Evolutionary conservation across 2,888 invertebrate genomes (phyloP).

Genomic region (Frankliniella fusca): DNA sequence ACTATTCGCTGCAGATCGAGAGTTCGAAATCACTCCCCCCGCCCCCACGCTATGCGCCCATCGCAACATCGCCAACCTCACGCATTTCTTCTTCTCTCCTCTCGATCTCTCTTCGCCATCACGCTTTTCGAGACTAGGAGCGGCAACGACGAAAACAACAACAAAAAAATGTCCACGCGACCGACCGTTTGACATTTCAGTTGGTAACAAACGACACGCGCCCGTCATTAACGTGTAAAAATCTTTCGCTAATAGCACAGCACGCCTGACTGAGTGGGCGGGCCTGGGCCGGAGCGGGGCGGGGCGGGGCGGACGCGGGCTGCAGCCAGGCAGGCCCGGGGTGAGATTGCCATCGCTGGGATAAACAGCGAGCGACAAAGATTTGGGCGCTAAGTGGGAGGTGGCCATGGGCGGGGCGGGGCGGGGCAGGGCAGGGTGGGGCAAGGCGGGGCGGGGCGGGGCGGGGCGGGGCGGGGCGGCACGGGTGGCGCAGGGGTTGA

Average conservation of each 20-base stretch:
- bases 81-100: not conserved
- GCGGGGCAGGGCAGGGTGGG: not conserved
- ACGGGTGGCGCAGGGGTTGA: not conserved
- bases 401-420: not conserved
- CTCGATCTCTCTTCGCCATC: not conserved
- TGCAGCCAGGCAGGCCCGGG: not conserved
- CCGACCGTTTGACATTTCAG: not conserved
- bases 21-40: too few relatives aligned
- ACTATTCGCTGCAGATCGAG: too few relatives aligned
- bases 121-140: not conserved
- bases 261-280: constrained; percentile 12
- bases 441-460: not conserved
- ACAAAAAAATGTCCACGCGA: not conserved
- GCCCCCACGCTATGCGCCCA: too few relatives aligned
- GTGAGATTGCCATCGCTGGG: not conserved
- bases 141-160: not conserved
- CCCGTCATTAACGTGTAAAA: constrained; percentile 15
- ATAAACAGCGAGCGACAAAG: not conserved
- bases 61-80: too few relatives aligned
- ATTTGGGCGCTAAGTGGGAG: constrained; percentile 2
- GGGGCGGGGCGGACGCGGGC: not conserved
- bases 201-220: not conserved
- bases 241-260: constrained; percentile 9
- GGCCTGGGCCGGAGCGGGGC: not conserved
- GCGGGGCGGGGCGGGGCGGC: not conserved